A percentile compares a stretch with the other conserved stretches of the same genome.
These are phyloP conservation scores for Synergus laeviventris DNA, from an alignment of 2,888 invertebrate species.

Conservation along the genomic window DNA sequence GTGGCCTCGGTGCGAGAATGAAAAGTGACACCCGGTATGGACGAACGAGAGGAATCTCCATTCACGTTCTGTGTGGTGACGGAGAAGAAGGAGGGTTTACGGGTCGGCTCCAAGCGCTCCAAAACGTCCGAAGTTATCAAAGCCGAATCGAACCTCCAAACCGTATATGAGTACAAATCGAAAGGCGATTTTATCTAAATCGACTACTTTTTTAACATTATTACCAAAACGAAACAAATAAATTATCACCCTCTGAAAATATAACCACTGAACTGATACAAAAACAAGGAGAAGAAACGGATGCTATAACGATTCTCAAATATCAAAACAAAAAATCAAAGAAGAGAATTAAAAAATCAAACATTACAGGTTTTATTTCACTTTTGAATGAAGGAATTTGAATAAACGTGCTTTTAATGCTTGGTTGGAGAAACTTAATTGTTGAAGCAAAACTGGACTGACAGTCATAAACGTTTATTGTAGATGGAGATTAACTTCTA, in stretches of 20 bases:
- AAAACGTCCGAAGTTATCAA: conserved; percentile 30
- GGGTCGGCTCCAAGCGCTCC: conserved; percentile 41
- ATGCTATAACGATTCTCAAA: neutral
- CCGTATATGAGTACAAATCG: conserved; percentile 32
- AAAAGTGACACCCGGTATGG: conserved; percentile 49
- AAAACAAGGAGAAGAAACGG: neutral
- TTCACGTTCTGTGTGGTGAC: conserved; percentile 37
- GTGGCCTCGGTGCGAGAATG: conserved; percentile 41
- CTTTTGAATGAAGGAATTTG: neutral
- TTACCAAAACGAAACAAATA: conserved; percentile 38
- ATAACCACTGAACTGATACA: conserved; percentile 15
- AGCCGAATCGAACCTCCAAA: conserved; percentile 40
- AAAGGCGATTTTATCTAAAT: conserved; percentile 35
- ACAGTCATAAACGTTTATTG: neutral
- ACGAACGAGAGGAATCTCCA: conserved; percentile 45
- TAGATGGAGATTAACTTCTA: neutral
- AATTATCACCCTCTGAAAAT: conserved; percentile 39
- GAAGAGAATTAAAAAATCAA: neutral
- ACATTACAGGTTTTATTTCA: neutral
- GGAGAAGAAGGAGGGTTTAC: conserved; percentile 39
- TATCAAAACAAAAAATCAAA: neutral
- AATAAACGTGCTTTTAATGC: neutral
- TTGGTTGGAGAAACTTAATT: neutral
- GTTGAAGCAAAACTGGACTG: neutral
- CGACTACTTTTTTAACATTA: conserved; percentile 39